These are phyloP conservation scores for Cheilosia pagana DNA, from an alignment of 2,888 invertebrate genomes.

Conservation along the genomic window DNA sequence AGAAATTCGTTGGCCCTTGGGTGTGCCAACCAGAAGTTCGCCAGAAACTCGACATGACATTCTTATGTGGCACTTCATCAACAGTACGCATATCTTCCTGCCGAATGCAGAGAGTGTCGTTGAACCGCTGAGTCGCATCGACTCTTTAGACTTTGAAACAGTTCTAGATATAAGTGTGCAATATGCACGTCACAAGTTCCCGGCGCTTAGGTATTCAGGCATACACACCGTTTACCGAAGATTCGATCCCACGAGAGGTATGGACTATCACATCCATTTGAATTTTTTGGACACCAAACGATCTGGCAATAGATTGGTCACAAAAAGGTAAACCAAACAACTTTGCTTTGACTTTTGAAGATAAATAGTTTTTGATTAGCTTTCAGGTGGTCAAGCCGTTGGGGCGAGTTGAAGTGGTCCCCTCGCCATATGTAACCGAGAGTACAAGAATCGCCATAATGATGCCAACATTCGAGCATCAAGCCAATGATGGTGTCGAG, in stretches of 20 bases:
- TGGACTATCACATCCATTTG: constrained; percentile 93
- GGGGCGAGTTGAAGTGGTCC: constrained; percentile 93
- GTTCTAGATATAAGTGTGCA: constrained; percentile 85
- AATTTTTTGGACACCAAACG: constrained; percentile 84
- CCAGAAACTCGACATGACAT: constrained; percentile 92
- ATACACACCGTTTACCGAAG: constrained; percentile 89
- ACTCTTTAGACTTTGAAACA: constrained; percentile 87
- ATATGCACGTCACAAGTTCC: constrained; percentile 84
- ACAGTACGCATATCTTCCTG: constrained; percentile 91
- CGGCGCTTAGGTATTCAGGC: constrained; percentile 84
- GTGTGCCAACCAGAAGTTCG: constrained; percentile 87
- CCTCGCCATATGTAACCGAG: constrained; percentile 98
- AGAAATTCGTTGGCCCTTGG: constrained; percentile 89
- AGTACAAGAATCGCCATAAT: constrained; percentile 92
- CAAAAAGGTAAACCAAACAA: constrained; percentile 84
- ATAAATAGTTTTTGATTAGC: constrained; percentile 81
- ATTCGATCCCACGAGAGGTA: constrained; percentile 92
- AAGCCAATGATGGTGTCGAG: constrained; percentile 85
- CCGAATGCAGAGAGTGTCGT: constrained; percentile 91
- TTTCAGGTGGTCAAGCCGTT: constrained; percentile 93
- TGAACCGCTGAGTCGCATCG: constrained; percentile 87
- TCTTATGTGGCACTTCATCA: constrained; percentile 94
- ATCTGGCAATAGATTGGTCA: constrained; percentile 82
- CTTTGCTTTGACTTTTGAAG: background rate
- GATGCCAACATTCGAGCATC: constrained; percentile 87